phyloP scores from a whole-genome alignment of 2,797 vertebrate genomes.

The Ceryle rudis region DNA sequence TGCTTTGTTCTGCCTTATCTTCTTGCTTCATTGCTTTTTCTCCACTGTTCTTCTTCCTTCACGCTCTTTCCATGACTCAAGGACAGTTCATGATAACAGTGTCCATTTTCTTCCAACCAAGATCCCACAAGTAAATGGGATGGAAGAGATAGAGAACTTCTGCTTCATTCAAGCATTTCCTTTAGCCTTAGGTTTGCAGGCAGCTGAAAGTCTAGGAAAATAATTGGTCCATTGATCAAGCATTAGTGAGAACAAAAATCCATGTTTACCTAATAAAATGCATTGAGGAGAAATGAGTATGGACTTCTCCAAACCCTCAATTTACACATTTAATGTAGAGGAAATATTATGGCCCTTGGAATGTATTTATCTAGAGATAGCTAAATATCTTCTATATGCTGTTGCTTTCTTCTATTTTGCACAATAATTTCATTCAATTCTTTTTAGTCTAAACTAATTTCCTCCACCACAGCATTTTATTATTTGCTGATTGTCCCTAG shows the following conservation, averaged over 20 bases:
- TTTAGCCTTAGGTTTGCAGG: neutral
- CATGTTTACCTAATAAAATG: neutral
- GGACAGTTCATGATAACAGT: no score
- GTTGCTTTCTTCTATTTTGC: neutral
- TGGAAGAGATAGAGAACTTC: neutral
- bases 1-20: no score
- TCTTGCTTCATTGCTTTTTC: no score
- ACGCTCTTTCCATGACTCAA: no score
- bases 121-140: neutral
- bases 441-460: conserved; percentile 59
- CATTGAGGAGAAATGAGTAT: neutral
- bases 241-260: neutral
- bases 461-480: conserved; percentile 37
- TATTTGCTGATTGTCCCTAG: conserved; percentile 73
- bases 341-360: neutral
- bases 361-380: neutral
- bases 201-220: neutral
- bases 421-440: conserved; percentile 26
- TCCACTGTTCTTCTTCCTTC: no score
- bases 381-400: neutral
- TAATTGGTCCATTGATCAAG: neutral
- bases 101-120: no score
- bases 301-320: neutral
- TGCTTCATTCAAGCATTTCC: neutral
- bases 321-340: neutral